Percentiles rank a stretch among this genome's conserved stretches.
phyloP scores from a whole-genome alignment of 1,140 invertebrate genomes.

The Bradynema listronoti region DNA sequence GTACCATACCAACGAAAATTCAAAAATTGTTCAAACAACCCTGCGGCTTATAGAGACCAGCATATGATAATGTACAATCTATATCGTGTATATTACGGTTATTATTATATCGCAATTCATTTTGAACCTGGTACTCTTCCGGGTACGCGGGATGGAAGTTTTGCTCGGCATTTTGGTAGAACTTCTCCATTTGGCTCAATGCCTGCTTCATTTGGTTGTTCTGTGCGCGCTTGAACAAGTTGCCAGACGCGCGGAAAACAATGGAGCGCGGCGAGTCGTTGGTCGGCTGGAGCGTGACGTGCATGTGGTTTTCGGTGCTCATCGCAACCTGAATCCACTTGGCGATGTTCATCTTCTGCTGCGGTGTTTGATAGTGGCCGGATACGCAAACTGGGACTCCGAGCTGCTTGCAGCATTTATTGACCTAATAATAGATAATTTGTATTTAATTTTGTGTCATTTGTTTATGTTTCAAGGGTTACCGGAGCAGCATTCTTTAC shows the following conservation, averaged over 20 bases:
- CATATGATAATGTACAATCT: too few species aligned
- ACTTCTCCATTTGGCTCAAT: constrained; percentile 1
- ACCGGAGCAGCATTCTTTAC: too few species aligned
- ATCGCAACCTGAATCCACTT: constrained; percentile 25
- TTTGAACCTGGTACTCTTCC: too few species aligned
- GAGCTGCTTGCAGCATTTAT: not conserved
- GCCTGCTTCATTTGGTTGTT: not conserved
- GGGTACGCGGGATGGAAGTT: constrained; percentile 13
- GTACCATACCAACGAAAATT: not conserved
- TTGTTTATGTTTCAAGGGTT: too few species aligned
- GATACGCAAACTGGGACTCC: not conserved
- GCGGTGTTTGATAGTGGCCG: not conserved
- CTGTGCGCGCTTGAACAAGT: not conserved
- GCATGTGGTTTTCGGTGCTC: constrained; percentile 33
- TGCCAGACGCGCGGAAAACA: constrained; percentile 6
- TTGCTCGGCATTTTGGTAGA: too few species aligned
- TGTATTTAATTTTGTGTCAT: not conserved
- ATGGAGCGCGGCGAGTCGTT: constrained; percentile 22
- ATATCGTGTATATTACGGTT: too few species aligned
- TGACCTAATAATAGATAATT: not conserved
- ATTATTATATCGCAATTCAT: too few species aligned
- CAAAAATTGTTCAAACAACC: too few species aligned
- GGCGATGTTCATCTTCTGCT: constrained; percentile 3
- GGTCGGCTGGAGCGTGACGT: constrained; percentile 32
- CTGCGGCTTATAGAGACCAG: too few species aligned